phyloP scores from a whole-genome alignment of 1,140 invertebrate genomes.

The Arctopsyche grandis region DNA sequence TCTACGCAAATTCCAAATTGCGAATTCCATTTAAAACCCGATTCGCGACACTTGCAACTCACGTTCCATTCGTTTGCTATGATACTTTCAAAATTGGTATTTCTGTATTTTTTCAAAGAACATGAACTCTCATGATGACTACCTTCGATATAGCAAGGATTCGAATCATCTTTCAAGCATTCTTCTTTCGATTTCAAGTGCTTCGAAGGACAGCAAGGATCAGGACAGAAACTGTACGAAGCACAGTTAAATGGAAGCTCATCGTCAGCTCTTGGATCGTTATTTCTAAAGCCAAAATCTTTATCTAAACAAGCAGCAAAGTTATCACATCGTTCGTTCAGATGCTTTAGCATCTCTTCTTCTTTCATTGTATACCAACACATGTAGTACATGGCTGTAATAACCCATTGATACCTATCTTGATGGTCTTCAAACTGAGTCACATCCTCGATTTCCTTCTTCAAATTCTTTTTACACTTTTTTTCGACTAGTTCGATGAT shows the following conservation, averaged over 20 bases:
- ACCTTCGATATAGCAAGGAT: conserved; percentile 62
- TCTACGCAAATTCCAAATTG: conserved; percentile 71
- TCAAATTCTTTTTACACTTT: conserved; percentile 64
- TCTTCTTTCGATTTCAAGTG: conserved; percentile 59
- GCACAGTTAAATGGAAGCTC: conserved; percentile 68
- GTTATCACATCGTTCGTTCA: conserved; percentile 71
- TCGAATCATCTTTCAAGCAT: conserved; percentile 60
- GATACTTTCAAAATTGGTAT: conserved; percentile 66
- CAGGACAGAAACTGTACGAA: conserved; percentile 73
- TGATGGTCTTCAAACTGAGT: conserved; percentile 68
- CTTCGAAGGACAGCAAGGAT: conserved; percentile 70
- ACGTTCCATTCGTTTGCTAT: conserved; percentile 70
- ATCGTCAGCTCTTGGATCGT: conserved; percentile 69
- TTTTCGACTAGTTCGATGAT: conserved; percentile 59
- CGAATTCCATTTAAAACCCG: conserved; percentile 69
- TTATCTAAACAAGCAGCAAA: conserved; percentile 68
- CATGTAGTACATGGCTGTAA: conserved; percentile 72
- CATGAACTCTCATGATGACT: conserved; percentile 59
- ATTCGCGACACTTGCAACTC: conserved; percentile 65
- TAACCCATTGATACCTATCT: conserved; percentile 71
- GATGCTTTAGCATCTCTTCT: conserved; percentile 62
- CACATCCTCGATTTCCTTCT: conserved; percentile 61
- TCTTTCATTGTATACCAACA: conserved; percentile 72
- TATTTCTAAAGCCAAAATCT: conserved; percentile 56
- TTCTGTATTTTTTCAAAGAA: conserved; percentile 61